phyloP scores from a whole-genome alignment of 2,113 vertebrate genomes.

The Sigmodon hispidus region DNA sequence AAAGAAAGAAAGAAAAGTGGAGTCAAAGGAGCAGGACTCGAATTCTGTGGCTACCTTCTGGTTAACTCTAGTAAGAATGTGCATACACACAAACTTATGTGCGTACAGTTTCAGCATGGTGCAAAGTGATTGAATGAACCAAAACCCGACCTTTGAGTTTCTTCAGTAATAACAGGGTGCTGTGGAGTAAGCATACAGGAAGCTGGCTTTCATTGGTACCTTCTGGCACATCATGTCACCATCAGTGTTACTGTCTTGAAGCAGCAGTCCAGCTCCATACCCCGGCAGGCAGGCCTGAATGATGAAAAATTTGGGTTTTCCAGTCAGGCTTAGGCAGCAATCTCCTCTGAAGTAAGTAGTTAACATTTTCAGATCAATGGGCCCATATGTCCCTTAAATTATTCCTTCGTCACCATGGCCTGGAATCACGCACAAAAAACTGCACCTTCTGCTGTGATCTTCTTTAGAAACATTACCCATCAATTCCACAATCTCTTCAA shows the following conservation, averaged over 20 bases:
- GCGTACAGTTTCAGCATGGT: constrained; percentile 84
- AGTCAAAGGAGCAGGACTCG: constrained; percentile 85
- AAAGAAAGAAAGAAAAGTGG: too few relatives aligned
- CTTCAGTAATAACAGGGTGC: constrained; percentile 98
- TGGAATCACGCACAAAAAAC: constrained; percentile 92
- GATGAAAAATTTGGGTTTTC: constrained; percentile 97
- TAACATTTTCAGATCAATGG: constrained; percentile 85
- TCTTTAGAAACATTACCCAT: constrained; percentile 86
- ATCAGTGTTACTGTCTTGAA: constrained; percentile 85
- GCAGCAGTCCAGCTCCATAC: constrained; percentile 89
- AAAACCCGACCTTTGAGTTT: constrained; percentile 93
- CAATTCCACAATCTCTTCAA: constrained; percentile 84
- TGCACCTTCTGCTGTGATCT: constrained; percentile 92
- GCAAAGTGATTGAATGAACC: constrained; percentile 96
- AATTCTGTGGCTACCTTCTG: constrained; percentile 90
- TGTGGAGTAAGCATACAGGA: constrained; percentile 94
- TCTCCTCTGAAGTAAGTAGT: constrained; percentile 90
- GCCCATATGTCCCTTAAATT: constrained; percentile 91
- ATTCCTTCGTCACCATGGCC: constrained; percentile 94
- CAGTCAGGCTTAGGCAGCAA: constrained; percentile 88
- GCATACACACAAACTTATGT: constrained; percentile 90
- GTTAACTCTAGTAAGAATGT: constrained; percentile 94
- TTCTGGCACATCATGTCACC: constrained; percentile 83
- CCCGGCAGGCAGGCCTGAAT: constrained; percentile 98
- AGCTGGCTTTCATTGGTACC: constrained; percentile 95